These are phyloP conservation scores for Clanis bilineata DNA, from an alignment of 2,888 invertebrate genomes.

Conservation along the genomic window DNA sequence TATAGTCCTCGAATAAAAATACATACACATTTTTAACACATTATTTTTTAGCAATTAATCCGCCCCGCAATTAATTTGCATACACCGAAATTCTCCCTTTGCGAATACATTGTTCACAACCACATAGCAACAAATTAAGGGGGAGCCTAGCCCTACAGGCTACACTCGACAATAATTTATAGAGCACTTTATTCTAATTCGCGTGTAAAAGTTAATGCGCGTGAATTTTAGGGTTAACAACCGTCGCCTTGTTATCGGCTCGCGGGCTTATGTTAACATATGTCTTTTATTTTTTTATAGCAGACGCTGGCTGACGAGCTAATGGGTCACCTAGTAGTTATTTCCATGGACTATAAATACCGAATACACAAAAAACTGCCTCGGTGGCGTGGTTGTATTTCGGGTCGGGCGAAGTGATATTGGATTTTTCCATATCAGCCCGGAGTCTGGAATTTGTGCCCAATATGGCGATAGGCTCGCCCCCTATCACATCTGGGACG, in stretches of 20 bases:
- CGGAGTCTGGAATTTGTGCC: too few relatives aligned
- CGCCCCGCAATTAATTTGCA: conserved; percentile 1
- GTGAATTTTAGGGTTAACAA: conserved; percentile 29
- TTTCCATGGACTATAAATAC: too few relatives aligned
- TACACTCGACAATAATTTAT: conserved; percentile 33
- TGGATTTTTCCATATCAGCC: too few relatives aligned
- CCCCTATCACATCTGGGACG: too few relatives aligned
- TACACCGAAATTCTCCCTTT: neutral
- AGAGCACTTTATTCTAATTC: conserved; percentile 32
- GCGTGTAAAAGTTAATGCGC: conserved; percentile 30
- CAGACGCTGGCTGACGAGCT: too few relatives aligned
- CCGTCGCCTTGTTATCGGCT: conserved; percentile 24
- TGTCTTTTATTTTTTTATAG: neutral
- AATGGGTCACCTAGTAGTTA: too few relatives aligned
- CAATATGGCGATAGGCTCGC: too few relatives aligned
- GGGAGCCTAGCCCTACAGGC: conserved; percentile 19
- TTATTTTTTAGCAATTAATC: neutral
- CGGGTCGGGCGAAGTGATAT: too few relatives aligned
- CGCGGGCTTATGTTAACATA: conserved; percentile 19
- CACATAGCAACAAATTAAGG: conserved; percentile 16
- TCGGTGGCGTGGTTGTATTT: too few relatives aligned
- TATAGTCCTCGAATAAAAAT: too few relatives aligned
- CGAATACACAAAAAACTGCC: too few relatives aligned
- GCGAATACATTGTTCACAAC: conserved; percentile 11
- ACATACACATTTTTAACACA: neutral